phyloP scores from a whole-genome alignment of 2,797 vertebrate species.

The Phrynocephalus guinanensis region DNA sequence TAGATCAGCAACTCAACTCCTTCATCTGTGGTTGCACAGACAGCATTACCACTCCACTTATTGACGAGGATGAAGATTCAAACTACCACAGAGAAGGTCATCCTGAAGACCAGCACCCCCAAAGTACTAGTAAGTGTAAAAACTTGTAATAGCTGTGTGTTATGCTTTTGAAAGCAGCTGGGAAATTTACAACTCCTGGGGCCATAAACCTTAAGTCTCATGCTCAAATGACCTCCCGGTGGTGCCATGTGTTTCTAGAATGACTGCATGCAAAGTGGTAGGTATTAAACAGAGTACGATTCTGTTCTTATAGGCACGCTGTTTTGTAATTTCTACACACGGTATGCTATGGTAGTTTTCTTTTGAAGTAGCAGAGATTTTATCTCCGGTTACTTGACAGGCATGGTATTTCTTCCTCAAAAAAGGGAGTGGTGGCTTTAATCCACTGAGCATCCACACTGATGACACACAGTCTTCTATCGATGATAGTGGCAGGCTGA shows the following conservation, averaged over 20 bases:
- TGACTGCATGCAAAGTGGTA: background rate
- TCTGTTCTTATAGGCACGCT: background rate
- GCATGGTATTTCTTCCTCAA: background rate
- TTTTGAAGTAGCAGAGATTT: background rate
- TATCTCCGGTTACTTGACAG: background rate
- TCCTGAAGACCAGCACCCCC: conserved; percentile 14
- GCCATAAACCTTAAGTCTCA: background rate
- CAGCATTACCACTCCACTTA: background rate
- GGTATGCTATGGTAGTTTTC: background rate
- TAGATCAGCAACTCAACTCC: background rate
- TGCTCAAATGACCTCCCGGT: conserved; percentile 4
- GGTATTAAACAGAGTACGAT: background rate
- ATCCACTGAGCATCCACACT: background rate
- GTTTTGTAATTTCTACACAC: background rate
- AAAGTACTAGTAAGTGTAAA: conserved; percentile 63
- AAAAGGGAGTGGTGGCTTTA: background rate
- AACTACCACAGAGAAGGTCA: background rate
- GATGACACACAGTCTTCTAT: background rate
- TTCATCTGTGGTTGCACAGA: conserved; percentile 52
- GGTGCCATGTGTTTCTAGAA: background rate
- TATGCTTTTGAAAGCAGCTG: conserved; percentile 38
- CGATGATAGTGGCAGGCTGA: background rate
- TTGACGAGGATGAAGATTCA: background rate
- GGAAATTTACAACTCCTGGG: background rate
- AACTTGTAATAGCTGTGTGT: conserved; percentile 20